Conservation (phyloP, 1,140 invertebrate species). For the Camponotus pennsylvanicus region DNA sequence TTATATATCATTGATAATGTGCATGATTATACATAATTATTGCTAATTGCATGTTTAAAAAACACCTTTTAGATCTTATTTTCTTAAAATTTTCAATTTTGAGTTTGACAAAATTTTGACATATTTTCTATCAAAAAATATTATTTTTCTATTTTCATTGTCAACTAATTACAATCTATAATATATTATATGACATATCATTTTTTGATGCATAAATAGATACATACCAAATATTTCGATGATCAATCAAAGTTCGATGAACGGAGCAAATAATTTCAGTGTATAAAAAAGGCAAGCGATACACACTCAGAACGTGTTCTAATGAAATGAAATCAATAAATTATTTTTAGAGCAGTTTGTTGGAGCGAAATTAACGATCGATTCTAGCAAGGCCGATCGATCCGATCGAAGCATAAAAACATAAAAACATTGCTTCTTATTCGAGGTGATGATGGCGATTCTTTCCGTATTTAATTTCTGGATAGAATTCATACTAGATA, state of each 20-base stretch:
- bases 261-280: constrained; percentile 29
- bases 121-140: too few relatives aligned
- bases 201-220: background rate
- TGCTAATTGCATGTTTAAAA: too few relatives aligned
- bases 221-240: constrained; percentile 31
- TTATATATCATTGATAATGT: too few relatives aligned
- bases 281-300: constrained; percentile 29
- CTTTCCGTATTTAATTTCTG: background rate
- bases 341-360: constrained; percentile 71
- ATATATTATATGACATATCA: too few relatives aligned
- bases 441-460: background rate
- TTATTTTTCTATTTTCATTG: too few relatives aligned
- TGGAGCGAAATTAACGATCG: constrained; percentile 71
- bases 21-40: too few relatives aligned
- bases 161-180: too few relatives aligned
- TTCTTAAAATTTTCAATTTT: too few relatives aligned
- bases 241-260: constrained; percentile 43
- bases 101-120: too few relatives aligned
- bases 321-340: constrained; percentile 70
- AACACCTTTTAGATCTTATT: too few relatives aligned
- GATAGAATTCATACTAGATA: background rate
- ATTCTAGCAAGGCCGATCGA: constrained; percentile 68
- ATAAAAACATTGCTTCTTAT: constrained; percentile 5
- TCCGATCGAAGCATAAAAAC: constrained; percentile 55
- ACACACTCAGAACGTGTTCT: constrained; percentile 37